Percentiles rank a stretch among this genome's conserved stretches.
phyloP scores from a whole-genome alignment of 2,797 vertebrate genomes.

The Platyrinchus mystaceus region DNA sequence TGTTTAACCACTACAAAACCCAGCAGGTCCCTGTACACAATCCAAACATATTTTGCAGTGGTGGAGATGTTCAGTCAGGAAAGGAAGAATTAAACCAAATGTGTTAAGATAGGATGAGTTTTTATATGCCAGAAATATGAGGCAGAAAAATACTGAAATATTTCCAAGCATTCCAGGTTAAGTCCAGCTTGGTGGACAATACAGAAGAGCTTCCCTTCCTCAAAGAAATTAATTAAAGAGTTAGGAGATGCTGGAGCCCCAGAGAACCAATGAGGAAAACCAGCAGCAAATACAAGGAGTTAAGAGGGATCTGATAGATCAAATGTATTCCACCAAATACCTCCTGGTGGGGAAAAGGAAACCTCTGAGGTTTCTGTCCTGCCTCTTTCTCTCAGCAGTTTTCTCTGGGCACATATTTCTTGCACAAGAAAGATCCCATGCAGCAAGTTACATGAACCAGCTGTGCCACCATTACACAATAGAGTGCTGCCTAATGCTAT shows the following conservation, averaged over 20 bases:
- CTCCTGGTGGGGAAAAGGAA: background rate
- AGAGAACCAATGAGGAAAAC: background rate
- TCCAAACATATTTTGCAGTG: background rate
- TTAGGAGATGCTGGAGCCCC: background rate
- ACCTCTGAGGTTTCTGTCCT: background rate
- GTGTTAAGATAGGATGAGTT: background rate
- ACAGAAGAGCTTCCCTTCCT: background rate
- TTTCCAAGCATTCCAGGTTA: background rate
- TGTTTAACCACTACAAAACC: background rate
- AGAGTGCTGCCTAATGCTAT: background rate
- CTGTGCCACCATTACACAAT: background rate
- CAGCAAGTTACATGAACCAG: slow-evolving; percentile 2
- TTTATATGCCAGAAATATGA: background rate
- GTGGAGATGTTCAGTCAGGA: background rate
- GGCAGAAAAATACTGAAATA: background rate
- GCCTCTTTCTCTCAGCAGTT: background rate
- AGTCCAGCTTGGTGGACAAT: background rate
- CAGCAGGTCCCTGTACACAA: background rate
- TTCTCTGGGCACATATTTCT: background rate
- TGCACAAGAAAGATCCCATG: background rate
- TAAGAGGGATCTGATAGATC: background rate
- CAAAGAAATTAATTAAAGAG: background rate
- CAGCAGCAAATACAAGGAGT: background rate
- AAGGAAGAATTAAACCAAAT: background rate
- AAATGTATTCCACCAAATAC: background rate